Evolutionary conservation across 1,140 invertebrate genomes (phyloP).

Genomic region (Vanessa tameamea): DNA sequence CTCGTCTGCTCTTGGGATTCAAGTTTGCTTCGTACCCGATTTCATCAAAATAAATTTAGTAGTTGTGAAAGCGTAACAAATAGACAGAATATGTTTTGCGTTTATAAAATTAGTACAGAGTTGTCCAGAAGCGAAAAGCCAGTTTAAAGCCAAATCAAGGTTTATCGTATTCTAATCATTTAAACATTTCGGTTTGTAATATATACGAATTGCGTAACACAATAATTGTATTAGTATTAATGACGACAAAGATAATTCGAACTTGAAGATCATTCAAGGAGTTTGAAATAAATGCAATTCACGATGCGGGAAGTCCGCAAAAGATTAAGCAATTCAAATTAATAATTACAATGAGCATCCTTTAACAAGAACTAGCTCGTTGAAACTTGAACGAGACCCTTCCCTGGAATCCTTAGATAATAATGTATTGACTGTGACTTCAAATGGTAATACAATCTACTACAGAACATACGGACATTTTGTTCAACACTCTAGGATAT

Average conservation of each 20-base stretch:
- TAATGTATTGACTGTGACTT: neutral
- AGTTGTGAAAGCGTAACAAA: no score
- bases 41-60: no score
- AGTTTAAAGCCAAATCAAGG: no score
- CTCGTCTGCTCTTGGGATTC: no score
- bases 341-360: slow-evolving; percentile 19
- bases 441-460: neutral
- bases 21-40: no score
- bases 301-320: slow-evolving; percentile 21
- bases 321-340: slow-evolving; percentile 20
- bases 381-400: neutral
- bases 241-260: neutral
- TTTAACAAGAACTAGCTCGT: slow-evolving; percentile 13
- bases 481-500: no score
- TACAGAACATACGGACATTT: neutral
- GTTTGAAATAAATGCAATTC: slow-evolving; percentile 19
- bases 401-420: neutral
- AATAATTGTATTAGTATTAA: no score
- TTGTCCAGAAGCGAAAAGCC: no score
- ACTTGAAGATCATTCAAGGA: neutral
- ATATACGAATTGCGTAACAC: neutral
- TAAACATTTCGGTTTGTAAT: neutral
- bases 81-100: no score
- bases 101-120: no score
- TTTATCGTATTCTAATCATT: neutral